These are phyloP conservation scores for Sebastes melanostomus DNA, from an alignment of 2,797 vertebrate species.

Conservation along the genomic window DNA sequence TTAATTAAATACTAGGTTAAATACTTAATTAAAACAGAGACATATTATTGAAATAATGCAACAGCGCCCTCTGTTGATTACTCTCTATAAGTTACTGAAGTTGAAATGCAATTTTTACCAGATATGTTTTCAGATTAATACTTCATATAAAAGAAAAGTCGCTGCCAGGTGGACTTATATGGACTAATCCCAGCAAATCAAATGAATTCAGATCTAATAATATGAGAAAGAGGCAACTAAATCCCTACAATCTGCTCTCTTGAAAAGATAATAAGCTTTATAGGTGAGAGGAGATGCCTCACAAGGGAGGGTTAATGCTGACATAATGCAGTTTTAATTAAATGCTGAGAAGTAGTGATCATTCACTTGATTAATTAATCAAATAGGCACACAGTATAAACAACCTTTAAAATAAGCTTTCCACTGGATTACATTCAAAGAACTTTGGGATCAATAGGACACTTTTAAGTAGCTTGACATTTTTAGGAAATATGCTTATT, in stretches of 20 bases:
- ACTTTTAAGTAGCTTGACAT: neutral
- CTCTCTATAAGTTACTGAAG: neutral
- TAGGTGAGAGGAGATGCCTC: neutral
- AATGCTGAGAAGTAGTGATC: neutral
- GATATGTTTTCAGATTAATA: neutral
- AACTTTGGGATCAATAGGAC: neutral
- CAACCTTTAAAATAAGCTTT: no score
- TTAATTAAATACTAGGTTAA: neutral
- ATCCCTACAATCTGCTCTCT: neutral
- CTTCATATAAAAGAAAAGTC: neutral
- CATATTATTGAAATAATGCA: neutral
- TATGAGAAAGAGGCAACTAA: neutral
- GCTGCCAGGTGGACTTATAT: neutral
- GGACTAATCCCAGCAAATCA: neutral
- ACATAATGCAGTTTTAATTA: neutral
- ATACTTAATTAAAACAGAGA: neutral
- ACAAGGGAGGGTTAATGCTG: neutral
- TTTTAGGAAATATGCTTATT: neutral
- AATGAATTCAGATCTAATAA: neutral
- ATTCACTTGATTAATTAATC: neutral
- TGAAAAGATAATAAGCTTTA: neutral
- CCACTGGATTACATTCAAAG: neutral
- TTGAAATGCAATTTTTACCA: neutral
- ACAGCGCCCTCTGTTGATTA: slow-evolving; percentile 55
- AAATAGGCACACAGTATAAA: neutral